Evolutionary conservation across 37 sponge, comb jelly and placozoan species (phyloP).

Genomic region (Tethya wilhelma): DNA sequence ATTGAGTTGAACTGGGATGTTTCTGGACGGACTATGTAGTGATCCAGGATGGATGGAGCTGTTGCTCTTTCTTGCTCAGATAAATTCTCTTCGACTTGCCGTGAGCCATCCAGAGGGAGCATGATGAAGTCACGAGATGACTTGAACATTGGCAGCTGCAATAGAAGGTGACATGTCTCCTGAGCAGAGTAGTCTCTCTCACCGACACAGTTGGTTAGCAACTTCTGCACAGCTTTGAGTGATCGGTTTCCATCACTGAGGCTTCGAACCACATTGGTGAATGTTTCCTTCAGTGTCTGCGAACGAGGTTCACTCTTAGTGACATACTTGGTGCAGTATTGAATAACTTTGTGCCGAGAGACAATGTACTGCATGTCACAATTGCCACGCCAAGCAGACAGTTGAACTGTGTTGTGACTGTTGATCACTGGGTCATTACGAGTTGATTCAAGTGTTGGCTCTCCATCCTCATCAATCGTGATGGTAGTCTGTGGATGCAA

Average conservation of each 20-base stretch:
- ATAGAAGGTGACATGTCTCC: conserved; percentile 55
- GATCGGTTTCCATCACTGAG: conserved; percentile 23
- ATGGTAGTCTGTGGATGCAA: conserved; percentile 28
- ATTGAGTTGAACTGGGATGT: no score
- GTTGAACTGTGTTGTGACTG: no score
- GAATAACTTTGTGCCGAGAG: conserved; percentile 26
- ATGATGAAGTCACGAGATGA: conserved; percentile 28
- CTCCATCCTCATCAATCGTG: neutral
- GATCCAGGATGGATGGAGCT: conserved; percentile 11
- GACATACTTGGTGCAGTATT: conserved; percentile 53
- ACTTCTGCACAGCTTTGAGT: conserved; percentile 40
- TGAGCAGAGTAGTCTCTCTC: conserved; percentile 43
- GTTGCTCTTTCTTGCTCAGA: neutral
- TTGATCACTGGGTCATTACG: conserved; percentile 59
- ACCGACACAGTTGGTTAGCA: conserved; percentile 35
- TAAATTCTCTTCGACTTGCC: conserved; percentile 15
- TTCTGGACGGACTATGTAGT: conserved; percentile 13
- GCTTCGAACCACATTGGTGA: conserved; percentile 4
- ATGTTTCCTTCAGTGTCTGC: conserved; percentile 31
- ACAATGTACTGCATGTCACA: conserved; percentile 68
- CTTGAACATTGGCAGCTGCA: conserved; percentile 41
- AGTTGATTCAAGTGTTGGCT: conserved; percentile 2
- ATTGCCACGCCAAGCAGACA: conserved; percentile 65
- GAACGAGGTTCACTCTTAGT: conserved; percentile 56
- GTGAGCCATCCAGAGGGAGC: conserved; percentile 54